Evolutionary conservation across 2,888 invertebrate genomes (phyloP).

Genomic region (Elmis aenea): DNA sequence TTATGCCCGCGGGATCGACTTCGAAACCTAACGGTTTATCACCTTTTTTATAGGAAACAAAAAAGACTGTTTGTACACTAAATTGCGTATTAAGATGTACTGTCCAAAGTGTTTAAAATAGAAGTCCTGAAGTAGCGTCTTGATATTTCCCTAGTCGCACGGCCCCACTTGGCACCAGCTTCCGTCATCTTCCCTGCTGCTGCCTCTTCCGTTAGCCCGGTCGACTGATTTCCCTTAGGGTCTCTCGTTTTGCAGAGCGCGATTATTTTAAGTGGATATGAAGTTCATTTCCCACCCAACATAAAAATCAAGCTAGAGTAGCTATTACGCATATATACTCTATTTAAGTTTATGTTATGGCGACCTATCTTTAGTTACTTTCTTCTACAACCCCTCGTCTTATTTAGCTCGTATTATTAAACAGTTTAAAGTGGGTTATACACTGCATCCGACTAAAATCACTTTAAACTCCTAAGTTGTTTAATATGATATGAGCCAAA

Average conservation of each 20-base stretch:
- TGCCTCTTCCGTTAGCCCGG: slow-evolving; percentile 27
- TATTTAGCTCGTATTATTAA: slow-evolving; percentile 2
- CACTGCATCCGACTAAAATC: too few relatives aligned
- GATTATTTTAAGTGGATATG: slow-evolving; percentile 47
- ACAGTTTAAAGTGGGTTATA: not conserved
- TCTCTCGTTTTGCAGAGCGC: slow-evolving; percentile 42
- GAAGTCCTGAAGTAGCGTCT: slow-evolving; percentile 34
- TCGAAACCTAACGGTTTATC: too few relatives aligned
- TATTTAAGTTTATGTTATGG: slow-evolving; percentile 18
- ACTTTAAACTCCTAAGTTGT: too few relatives aligned
- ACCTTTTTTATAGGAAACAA: too few relatives aligned
- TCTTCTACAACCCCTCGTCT: slow-evolving; percentile 4
- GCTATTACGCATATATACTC: slow-evolving; percentile 15
- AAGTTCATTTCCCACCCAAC: slow-evolving; percentile 39
- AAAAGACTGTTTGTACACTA: too few relatives aligned
- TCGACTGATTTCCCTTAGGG: slow-evolving; percentile 45
- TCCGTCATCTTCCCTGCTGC: slow-evolving; percentile 29
- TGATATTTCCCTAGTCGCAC: slow-evolving; percentile 34
- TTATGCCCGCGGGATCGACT: too few relatives aligned
- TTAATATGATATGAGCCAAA: too few relatives aligned
- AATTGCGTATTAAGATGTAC: too few relatives aligned
- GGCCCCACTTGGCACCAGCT: slow-evolving; percentile 39
- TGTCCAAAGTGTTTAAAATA: slow-evolving; percentile 26
- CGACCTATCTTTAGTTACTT: too few relatives aligned
- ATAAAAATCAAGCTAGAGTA: slow-evolving; percentile 17